Percentiles rank a stretch among this genome's conserved stretches.
Conservation (phyloP, 2,888 invertebrate genomes). For the Diaprepes abbreviatus region DNA sequence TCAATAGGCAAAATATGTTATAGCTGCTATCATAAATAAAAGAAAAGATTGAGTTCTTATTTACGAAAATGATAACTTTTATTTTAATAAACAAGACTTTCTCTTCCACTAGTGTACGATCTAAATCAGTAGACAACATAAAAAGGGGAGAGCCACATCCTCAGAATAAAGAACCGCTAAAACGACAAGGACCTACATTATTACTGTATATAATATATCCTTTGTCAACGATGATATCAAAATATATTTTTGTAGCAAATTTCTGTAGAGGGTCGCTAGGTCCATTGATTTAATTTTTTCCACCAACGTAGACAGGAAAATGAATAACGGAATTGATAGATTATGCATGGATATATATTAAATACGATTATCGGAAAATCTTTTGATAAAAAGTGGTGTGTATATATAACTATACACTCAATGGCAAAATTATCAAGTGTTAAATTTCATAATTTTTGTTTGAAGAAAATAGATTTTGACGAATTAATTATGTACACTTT, state of each 20-base stretch:
- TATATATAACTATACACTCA: no score
- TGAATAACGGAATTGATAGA: not conserved
- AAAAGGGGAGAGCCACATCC: not conserved
- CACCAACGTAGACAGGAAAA: not conserved
- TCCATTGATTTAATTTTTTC: slow-evolving; percentile 5
- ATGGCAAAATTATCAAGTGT: no score
- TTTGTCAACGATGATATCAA: slow-evolving; percentile 2
- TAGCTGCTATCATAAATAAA: no score
- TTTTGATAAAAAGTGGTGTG: no score
- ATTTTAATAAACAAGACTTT: slow-evolving; percentile 4
- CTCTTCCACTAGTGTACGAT: not conserved
- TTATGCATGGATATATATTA: no score
- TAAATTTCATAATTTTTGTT: no score
- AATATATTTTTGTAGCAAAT: slow-evolving; percentile 11
- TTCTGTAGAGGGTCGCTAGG: not conserved
- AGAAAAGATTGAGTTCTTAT: no score
- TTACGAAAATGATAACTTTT: slow-evolving; percentile 4
- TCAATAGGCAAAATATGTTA: no score
- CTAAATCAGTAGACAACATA: slow-evolving; percentile 8
- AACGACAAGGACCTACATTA: slow-evolving; percentile 10
- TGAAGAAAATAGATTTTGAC: no score
- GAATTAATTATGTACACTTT: no score
- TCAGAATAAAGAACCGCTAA: slow-evolving; percentile 8
- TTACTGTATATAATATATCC: slow-evolving; percentile 12
- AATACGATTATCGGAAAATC: no score